A percentile compares a stretch with the other conserved stretches of the same genome.
Evolutionary conservation across 2,888 invertebrate species (phyloP).

Genomic region (Torymus auratus): DNA sequence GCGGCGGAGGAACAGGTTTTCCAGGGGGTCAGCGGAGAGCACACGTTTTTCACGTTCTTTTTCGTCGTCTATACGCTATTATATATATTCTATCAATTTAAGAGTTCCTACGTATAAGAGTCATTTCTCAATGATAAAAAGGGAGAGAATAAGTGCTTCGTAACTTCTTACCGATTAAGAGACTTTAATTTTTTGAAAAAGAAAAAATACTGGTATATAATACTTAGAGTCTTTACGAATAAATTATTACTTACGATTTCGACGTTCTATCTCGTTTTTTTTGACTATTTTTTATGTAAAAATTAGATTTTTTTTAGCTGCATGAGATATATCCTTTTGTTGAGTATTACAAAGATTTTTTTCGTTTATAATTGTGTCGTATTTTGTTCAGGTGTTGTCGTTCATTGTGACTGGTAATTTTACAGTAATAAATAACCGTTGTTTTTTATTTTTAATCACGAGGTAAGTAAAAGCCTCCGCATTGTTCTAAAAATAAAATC

Average conservation of each 20-base stretch:
- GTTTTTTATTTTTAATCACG: not conserved
- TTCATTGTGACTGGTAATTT: not conserved
- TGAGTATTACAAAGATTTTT: too few species aligned
- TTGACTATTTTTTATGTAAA: not conserved
- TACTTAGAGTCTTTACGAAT: conserved; percentile 46
- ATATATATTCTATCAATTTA: not conserved
- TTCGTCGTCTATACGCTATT: conserved; percentile 36
- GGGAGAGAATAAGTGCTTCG: conserved; percentile 37
- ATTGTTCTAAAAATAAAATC: too few species aligned
- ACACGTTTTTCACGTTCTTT: conserved; percentile 18
- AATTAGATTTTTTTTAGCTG: too few species aligned
- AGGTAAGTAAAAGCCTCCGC: conserved; percentile 26
- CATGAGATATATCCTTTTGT: conserved; percentile 25
- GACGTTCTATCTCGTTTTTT: conserved; percentile 20
- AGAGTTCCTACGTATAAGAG: conserved; percentile 41
- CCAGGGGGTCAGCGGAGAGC: not conserved
- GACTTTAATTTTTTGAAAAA: conserved; percentile 47
- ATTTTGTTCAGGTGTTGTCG: not conserved
- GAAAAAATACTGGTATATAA: conserved; percentile 9
- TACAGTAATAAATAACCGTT: not conserved
- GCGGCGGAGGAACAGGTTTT: not conserved
- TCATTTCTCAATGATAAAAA: conserved; percentile 30
- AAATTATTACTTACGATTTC: conserved; percentile 47
- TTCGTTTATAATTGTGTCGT: too few species aligned
- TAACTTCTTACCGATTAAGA: conserved; percentile 19